phyloP scores from a whole-genome alignment of 2,113 vertebrate genomes.

The Pteruthius melanotis region DNA sequence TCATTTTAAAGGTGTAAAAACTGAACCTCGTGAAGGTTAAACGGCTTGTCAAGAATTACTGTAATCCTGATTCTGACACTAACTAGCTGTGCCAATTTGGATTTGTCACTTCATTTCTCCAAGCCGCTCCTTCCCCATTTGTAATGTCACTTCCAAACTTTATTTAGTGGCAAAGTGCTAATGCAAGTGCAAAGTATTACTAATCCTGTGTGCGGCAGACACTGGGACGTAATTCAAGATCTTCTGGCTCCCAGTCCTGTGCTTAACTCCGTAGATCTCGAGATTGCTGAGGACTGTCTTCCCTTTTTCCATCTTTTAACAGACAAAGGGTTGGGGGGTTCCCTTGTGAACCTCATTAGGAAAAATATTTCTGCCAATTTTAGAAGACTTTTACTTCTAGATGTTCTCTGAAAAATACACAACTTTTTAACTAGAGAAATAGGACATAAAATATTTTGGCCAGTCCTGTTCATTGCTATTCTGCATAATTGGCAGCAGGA shows the following conservation, averaged over 20 bases:
- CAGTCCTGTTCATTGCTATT: neutral
- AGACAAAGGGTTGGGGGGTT: neutral
- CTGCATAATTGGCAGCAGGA: neutral
- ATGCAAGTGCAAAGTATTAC: slow-evolving; percentile 68
- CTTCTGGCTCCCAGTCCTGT: slow-evolving; percentile 54
- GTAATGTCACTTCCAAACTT: slow-evolving; percentile 66
- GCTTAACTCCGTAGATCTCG: slow-evolving; percentile 18
- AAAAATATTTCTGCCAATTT: neutral
- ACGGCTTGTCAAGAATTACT: slow-evolving; percentile 62
- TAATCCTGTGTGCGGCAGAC: slow-evolving; percentile 64
- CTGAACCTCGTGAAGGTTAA: slow-evolving; percentile 47
- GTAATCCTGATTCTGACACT: slow-evolving; percentile 65
- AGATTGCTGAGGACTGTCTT: slow-evolving; percentile 8
- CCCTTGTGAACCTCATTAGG: neutral
- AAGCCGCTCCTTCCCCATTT: slow-evolving; percentile 45
- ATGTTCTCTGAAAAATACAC: neutral
- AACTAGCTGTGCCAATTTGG: slow-evolving; percentile 66
- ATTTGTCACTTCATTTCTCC: slow-evolving; percentile 67
- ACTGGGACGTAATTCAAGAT: slow-evolving; percentile 66
- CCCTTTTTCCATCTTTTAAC: neutral
- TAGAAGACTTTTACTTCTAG: neutral
- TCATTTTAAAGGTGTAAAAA: slow-evolving; percentile 61
- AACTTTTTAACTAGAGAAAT: neutral
- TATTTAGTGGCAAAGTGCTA: slow-evolving; percentile 70
- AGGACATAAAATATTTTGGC: neutral